These are phyloP conservation scores for Steinernema carpocapsae DNA, from an alignment of 2,888 invertebrate genomes.

Conservation along the genomic window DNA sequence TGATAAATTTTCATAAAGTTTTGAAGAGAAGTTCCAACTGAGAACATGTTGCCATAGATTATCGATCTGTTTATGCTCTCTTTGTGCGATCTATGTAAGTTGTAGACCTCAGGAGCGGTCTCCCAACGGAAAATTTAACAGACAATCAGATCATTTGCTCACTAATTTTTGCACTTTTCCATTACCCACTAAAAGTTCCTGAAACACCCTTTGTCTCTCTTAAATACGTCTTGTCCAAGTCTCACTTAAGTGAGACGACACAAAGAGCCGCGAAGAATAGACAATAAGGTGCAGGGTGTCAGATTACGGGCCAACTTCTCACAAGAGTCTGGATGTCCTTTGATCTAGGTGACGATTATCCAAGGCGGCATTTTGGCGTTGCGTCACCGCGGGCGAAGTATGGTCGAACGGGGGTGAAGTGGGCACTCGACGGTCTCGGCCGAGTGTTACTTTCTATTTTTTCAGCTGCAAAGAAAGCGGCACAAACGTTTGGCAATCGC, in stretches of 20 bases:
- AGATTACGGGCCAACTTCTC: conserved; percentile 2
- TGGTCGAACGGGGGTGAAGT: conserved; percentile 32
- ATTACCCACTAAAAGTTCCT: too few species aligned
- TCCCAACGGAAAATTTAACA: too few species aligned
- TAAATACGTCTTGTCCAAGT: too few species aligned
- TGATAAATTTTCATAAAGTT: too few species aligned
- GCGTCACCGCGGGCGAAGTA: conserved; percentile 1
- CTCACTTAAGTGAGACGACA: background rate
- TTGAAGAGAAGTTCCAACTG: too few species aligned
- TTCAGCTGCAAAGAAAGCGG: conserved; percentile 15
- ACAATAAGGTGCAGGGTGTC: conserved; percentile 28
- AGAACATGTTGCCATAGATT: too few species aligned
- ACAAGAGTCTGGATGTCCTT: background rate
- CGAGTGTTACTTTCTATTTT: conserved; percentile 32
- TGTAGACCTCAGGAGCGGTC: too few species aligned
- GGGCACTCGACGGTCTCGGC: conserved; percentile 24
- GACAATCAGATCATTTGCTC: too few species aligned
- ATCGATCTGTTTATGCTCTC: too few species aligned
- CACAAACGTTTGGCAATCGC: background rate
- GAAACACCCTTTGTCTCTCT: too few species aligned
- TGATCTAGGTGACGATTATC: conserved; percentile 33
- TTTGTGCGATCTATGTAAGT: too few species aligned
- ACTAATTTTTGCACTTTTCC: too few species aligned
- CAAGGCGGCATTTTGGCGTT: conserved; percentile 8
- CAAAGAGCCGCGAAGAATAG: background rate